Conservation (phyloP, 2,113 vertebrate genomes). For the Sceloporus tristichus region DNA sequence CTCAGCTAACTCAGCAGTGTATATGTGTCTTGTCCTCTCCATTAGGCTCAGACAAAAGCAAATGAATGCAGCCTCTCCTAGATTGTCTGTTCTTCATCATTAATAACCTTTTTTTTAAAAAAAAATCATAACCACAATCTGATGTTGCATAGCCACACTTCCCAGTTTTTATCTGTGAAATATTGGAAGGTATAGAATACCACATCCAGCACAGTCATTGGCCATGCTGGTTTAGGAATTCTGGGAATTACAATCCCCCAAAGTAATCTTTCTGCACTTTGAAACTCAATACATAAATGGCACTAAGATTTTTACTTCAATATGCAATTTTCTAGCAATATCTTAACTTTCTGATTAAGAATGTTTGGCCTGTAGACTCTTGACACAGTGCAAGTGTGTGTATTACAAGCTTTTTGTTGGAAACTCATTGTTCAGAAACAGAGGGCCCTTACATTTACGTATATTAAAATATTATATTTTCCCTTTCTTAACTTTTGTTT, state of each 20-base stretch:
- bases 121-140: too few species aligned
- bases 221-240: neutral
- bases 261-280: too few species aligned
- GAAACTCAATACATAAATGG: conserved; percentile 9
- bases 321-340: conserved; percentile 13
- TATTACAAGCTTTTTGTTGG: neutral
- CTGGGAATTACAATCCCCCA: neutral
- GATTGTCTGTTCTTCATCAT: too few species aligned
- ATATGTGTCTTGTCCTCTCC: too few species aligned
- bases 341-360: conserved; percentile 27
- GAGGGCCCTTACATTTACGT: neutral
- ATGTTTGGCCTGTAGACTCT: conserved; percentile 10
- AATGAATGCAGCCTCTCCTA: too few species aligned
- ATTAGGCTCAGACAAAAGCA: too few species aligned
- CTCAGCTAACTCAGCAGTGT: too few species aligned
- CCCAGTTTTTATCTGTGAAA: too few species aligned
- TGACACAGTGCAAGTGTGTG: neutral
- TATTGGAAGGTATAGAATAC: too few species aligned
- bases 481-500: neutral
- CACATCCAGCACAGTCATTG: too few species aligned
- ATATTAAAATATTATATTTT: neutral
- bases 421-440: conserved; percentile 34
- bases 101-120: too few species aligned
- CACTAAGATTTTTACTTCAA: conserved; percentile 33
- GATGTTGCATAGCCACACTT: too few species aligned